phyloP scores from a whole-genome alignment of 2,888 invertebrate species.

The Theodoxus fluviatilis region DNA sequence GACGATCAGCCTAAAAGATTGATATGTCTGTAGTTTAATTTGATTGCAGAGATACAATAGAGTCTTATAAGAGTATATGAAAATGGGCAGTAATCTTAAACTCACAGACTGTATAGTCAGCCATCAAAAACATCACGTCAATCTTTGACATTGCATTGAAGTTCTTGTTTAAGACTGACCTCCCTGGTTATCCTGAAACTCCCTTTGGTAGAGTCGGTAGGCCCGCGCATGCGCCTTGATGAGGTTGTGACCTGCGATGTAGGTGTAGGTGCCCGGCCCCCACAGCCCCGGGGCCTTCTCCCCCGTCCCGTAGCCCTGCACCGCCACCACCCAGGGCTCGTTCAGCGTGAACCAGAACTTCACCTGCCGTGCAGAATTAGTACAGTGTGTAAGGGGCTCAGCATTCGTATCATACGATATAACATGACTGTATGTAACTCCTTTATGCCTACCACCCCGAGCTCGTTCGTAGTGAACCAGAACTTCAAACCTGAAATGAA shows the following conservation, averaged over 20 bases:
- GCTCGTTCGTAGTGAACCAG: no score
- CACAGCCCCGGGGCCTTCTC: conserved; percentile 44
- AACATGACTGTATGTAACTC: not conserved
- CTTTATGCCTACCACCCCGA: no score
- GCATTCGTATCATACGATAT: not conserved
- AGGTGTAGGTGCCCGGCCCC: conserved; percentile 65
- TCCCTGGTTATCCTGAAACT: conserved; percentile 43
- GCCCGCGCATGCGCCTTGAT: conserved; percentile 74
- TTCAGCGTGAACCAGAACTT: conserved; percentile 79
- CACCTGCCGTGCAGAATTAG: conserved; percentile 39
- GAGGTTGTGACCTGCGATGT: conserved; percentile 73
- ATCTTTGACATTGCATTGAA: no score
- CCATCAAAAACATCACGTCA: no score
- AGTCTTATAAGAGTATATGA: not conserved
- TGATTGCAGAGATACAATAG: not conserved
- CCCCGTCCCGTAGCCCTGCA: conserved; percentile 45
- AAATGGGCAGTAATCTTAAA: no score
- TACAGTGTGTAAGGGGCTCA: not conserved
- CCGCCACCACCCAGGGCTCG: conserved; percentile 70
- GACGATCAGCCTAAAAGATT: not conserved
- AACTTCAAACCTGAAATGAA: not conserved
- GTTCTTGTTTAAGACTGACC: conserved; percentile 39
- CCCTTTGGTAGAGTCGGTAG: conserved; percentile 68
- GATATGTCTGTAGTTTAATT: not conserved
- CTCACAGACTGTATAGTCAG: no score